phyloP scores from a whole-genome alignment of 2,888 invertebrate species.

The Globia sparganii region DNA sequence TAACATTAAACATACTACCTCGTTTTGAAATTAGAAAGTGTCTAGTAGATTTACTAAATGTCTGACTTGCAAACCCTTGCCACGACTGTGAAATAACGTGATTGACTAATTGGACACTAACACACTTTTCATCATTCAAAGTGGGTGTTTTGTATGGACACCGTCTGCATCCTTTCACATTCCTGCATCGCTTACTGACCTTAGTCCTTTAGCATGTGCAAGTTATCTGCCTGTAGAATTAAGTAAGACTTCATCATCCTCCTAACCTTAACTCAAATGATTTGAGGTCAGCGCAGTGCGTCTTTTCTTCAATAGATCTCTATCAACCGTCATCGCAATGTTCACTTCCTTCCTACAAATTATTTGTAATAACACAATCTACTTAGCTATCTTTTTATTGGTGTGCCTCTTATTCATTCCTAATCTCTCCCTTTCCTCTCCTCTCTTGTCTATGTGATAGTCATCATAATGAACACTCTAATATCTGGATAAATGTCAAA shows the following conservation, averaged over 20 bases:
- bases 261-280: background rate
- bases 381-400: background rate
- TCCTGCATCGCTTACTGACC: conserved; percentile 27
- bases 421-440: background rate
- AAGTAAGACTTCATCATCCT: background rate
- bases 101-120: conserved; percentile 47
- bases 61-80: background rate
- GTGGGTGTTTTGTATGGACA: conserved; percentile 46
- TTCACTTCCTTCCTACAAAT: background rate
- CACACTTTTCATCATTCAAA: conserved; percentile 52
- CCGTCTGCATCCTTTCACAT: conserved; percentile 52
- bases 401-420: background rate
- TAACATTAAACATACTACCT: too few relatives aligned
- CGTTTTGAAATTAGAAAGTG: conserved; percentile 12
- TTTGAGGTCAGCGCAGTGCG: too few relatives aligned
- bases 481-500: conserved; percentile 2
- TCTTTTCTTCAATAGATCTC: background rate
- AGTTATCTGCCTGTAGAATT: conserved; percentile 8
- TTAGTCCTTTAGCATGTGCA: conserved; percentile 11
- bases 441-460: background rate
- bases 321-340: background rate
- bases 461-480: background rate
- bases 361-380: background rate
- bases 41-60: background rate
- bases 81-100: conserved; percentile 34